Evolutionary conservation across 2,888 invertebrate species (phyloP), one percentile per base, ranked within the genome.

Genomic region (Drosophila percnosoma): DNA sequence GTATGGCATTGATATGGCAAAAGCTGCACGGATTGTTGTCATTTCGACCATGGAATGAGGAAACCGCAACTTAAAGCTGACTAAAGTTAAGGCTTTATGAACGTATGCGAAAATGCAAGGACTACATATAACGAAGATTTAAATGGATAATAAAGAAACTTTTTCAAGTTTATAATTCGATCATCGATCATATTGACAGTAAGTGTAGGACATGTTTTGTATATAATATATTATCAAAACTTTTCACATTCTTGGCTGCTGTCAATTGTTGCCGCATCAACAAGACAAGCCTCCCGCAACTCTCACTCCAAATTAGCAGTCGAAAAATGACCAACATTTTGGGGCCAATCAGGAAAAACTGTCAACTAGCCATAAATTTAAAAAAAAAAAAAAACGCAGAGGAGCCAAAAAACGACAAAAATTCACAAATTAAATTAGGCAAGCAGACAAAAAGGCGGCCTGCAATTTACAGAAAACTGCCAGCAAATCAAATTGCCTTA

Each of bases 401-500:
- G 67, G 49, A 70, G 57, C 66, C 72, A 69, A 69, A 70, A 82
- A 67, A 66, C 75, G 64, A 42, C 38, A 55, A 58, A 77, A 73
- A 61, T 60, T 53, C 60, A 75, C 89, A 89, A 84, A 84, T 89
- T 89, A 75, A 84, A 84, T 84, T 89, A 89, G 79, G 85, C 80
- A 68, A 59, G 63, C 61, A 80, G 83, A 78, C 82, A 83, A 82
- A 82, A 82, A 89, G 88, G 68, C 74, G 71, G 73, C 61, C 73
- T 68, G 82, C 86, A 85, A 89, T 87, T 87, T 89, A 80, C 77
- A 68, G 83, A 76, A 80, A 82, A 73, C 69, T 57, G 77, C 63
- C 81, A 80, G 78, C 85, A 87, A 85, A 85, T 85, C 85, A 86
- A 85, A 85, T 85, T 88, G 85, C 90, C 83, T 82, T 87, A 82